phyloP scores from a whole-genome alignment of 2,888 invertebrate species.

The Ophioninae sp. region DNA sequence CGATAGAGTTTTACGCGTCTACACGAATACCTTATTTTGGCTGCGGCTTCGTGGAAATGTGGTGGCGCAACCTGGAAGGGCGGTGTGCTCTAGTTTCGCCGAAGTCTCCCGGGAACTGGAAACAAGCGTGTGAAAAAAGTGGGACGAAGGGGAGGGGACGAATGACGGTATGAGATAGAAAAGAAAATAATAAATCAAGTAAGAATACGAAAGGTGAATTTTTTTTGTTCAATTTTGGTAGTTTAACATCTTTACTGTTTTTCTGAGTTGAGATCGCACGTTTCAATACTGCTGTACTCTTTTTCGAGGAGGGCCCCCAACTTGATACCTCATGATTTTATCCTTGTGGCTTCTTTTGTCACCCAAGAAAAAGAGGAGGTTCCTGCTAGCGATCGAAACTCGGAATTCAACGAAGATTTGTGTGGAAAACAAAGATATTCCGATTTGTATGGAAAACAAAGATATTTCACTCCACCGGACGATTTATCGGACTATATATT shows the following conservation, averaged over 20 bases:
- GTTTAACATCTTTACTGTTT: background rate
- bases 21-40: background rate
- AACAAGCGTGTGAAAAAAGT: background rate
- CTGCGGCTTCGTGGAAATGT: background rate
- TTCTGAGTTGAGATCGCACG: background rate
- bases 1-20: too few species aligned
- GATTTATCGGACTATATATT: too few species aligned
- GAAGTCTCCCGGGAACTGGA: background rate
- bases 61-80: background rate
- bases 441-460: too few species aligned
- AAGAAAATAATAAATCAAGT: background rate
- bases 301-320: background rate
- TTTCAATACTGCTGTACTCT: background rate
- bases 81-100: background rate
- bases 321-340: too few species aligned
- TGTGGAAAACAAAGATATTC: too few species aligned
- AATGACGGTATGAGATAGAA: background rate
- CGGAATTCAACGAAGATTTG: too few species aligned
- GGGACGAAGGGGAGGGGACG: background rate
- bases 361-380: background rate
- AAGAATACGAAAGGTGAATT: background rate
- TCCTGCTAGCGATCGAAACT: too few species aligned
- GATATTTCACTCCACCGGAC: too few species aligned
- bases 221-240: background rate
- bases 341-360: background rate